Conservation (phyloP, 2,888 invertebrate genomes). For the Antheraea assamensis region DNA sequence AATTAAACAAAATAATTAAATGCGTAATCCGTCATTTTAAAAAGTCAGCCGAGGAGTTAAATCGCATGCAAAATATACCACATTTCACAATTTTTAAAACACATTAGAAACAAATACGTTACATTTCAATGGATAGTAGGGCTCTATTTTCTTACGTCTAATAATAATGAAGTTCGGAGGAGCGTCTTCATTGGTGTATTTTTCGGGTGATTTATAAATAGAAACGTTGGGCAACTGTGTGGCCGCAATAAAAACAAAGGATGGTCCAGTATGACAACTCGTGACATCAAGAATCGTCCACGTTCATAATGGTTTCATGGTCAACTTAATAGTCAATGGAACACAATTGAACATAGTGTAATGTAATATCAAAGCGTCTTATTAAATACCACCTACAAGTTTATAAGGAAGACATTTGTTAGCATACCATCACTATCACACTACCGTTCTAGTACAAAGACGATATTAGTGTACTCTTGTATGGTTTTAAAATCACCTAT, state of each 20-base stretch:
- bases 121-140: not conserved
- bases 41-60: not conserved
- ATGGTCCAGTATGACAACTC: not conserved
- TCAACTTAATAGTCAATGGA: not conserved
- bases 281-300: not conserved
- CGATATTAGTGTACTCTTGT: not conserved
- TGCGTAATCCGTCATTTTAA: too few species aligned
- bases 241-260: constrained; percentile 33
- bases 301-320: not conserved
- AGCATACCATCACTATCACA: not conserved
- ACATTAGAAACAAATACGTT: not conserved
- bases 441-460: not conserved
- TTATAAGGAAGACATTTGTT: not conserved
- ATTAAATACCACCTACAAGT: not conserved
- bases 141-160: constrained; percentile 17
- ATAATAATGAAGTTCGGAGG: constrained; percentile 15
- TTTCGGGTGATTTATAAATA: constrained; percentile 31
- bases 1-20: too few species aligned
- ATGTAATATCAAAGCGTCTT: not conserved
- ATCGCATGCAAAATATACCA: not conserved
- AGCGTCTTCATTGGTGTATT: constrained; percentile 25
- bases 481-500: too few species aligned
- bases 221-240: constrained; percentile 28
- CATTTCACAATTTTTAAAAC: not conserved
- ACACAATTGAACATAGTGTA: not conserved